Base-by-base conservation (phyloP, 2,888 invertebrate species). In the Drosophila suboccidentalis region DNA sequence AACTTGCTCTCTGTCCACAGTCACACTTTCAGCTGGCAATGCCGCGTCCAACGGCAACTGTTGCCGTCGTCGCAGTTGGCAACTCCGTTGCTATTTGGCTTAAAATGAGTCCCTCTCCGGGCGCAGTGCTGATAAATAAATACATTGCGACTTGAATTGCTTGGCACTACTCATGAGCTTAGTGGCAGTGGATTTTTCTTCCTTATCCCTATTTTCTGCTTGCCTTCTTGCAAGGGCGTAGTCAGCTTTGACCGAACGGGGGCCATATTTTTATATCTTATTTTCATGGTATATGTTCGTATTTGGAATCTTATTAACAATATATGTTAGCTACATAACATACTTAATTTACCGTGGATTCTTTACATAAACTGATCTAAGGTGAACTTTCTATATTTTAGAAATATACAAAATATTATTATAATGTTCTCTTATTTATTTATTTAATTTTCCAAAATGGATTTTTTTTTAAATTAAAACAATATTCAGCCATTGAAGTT, bases 61-160 rank as follows among this genome's bases (percentile, higher is more conserved):
- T 71, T 71, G 62, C 57, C 8, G 8, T n/a, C 13, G 3, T 19
- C 13, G 6, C 65, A 60, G 15, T 44, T 8, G 71, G 71, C 75
- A 75, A 75, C 13, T 54, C 74, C 19, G 6, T 17, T 32, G 32
- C 29, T 38, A 17, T 43, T 39, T 11, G 41, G 11, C 39, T 26
- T 43, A 10, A 36, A 47, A 13, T 43, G 39, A 38, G 36, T 47
- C 32, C 39, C 46, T 47, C 10, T 44, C 39, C 17, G 4, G 34
- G 34, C 17, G 34, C 19, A 39, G 51, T 43, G 55, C 65, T 63
- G 63, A 66, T 68, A 65, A 71, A 75, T 75, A 69, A 75, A 66
- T 69, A 71, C 78, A 78, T 50, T 78, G 61, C 50, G 67, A 65
- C 60, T 65, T 38, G 54, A 66, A 63, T 63, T 47, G 46, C 26